Conservation (phyloP, 2,888 invertebrate genomes). For the Myopa tessellatipennis region DNA sequence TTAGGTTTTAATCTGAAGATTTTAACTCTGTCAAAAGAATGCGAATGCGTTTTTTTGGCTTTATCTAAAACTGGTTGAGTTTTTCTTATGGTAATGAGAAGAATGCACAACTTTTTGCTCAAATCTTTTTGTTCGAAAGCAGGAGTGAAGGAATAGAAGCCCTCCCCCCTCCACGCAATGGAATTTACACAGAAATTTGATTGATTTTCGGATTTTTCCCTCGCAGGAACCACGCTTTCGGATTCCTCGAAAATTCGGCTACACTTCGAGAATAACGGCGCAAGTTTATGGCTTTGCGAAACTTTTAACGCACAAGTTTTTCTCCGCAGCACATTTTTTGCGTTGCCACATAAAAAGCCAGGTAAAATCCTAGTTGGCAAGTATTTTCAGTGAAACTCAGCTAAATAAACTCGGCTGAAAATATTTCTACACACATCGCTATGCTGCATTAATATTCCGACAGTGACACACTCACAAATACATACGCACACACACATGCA, state of each 20-base stretch:
- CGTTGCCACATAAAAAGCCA: slow-evolving; percentile 1
- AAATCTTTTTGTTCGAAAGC: too few species aligned
- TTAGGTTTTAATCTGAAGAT: too few species aligned
- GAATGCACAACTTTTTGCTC: too few species aligned
- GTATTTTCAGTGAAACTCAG: background rate
- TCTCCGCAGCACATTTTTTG: background rate
- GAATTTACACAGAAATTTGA: too few species aligned
- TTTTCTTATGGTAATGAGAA: too few species aligned
- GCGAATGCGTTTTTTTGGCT: too few species aligned
- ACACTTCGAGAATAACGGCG: background rate
- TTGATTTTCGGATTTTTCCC: background rate
- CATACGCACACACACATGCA: background rate
- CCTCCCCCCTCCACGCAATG: too few species aligned
- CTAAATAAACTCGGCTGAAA: background rate
- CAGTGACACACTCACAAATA: background rate
- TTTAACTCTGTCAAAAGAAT: too few species aligned
- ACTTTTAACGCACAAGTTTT: background rate
- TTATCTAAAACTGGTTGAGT: too few species aligned
- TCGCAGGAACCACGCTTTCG: background rate
- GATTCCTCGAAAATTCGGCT: background rate
- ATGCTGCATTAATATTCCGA: background rate
- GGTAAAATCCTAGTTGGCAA: background rate
- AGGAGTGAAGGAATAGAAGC: too few species aligned
- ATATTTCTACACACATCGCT: background rate
- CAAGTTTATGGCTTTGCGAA: background rate